phyloP scores from a whole-genome alignment of 2,888 invertebrate genomes.

The Unio delphinus region DNA sequence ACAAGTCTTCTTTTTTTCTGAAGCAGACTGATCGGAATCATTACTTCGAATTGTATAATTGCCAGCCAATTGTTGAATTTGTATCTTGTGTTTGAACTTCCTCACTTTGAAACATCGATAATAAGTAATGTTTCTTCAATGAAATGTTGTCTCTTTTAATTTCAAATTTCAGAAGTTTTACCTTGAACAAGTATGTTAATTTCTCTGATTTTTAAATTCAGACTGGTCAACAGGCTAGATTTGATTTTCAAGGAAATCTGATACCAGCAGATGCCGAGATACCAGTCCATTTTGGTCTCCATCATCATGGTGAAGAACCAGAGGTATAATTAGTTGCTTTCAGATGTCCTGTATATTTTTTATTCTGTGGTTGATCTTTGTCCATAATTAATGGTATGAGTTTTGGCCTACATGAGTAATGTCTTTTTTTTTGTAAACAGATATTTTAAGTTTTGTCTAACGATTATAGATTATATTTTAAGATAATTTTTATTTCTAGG shows the following conservation, averaged over 20 bases:
- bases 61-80: too few relatives aligned
- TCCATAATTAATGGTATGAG: neutral
- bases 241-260: slow-evolving; percentile 71
- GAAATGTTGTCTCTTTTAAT: neutral
- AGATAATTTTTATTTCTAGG: too few relatives aligned
- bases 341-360: neutral
- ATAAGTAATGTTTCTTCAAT: neutral
- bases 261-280: slow-evolving; percentile 75
- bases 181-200: neutral
- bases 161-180: neutral
- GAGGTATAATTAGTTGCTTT: slow-evolving; percentile 69
- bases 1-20: too few relatives aligned
- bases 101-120: too few relatives aligned
- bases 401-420: neutral
- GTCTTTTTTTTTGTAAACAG: neutral
- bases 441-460: too few relatives aligned
- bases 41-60: too few relatives aligned
- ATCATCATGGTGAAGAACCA: slow-evolving; percentile 94
- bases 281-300: slow-evolving; percentile 79
- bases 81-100: too few relatives aligned
- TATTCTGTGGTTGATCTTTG: neutral
- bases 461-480: too few relatives aligned
- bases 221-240: slow-evolving; percentile 68
- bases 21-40: too few relatives aligned
- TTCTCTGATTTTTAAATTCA: slow-evolving; percentile 25